phyloP scores from a whole-genome alignment of 2,888 invertebrate species.

The Fissipunctia ypsillon region DNA sequence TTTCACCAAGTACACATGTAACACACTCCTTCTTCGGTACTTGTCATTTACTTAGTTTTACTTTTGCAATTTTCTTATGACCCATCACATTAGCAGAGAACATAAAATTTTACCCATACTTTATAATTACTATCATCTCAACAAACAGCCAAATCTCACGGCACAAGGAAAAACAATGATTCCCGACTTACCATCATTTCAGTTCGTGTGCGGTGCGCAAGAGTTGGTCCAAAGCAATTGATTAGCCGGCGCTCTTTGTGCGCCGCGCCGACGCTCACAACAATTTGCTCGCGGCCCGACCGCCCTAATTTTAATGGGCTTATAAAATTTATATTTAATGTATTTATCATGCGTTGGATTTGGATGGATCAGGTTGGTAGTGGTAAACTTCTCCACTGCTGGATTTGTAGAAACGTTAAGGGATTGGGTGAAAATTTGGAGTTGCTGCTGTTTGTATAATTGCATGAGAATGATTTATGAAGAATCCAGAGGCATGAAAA shows the following conservation, averaged over 20 bases:
- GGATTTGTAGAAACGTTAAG: background rate
- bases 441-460: too few species aligned
- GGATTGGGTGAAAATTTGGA: background rate
- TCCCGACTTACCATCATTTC: slow-evolving; percentile 32
- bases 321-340: slow-evolving; percentile 90
- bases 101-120: background rate
- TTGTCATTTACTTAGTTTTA: background rate
- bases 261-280: slow-evolving; percentile 86
- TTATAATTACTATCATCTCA: too few species aligned
- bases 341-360: slow-evolving; percentile 86
- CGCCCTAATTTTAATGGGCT: slow-evolving; percentile 90
- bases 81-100: background rate
- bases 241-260: slow-evolving; percentile 88
- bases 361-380: slow-evolving; percentile 71
- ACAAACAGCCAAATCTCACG: background rate
- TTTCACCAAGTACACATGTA: background rate
- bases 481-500: background rate
- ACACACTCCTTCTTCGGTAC: background rate
- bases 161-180: slow-evolving; percentile 24
- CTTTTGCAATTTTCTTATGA: background rate
- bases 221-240: slow-evolving; percentile 84
- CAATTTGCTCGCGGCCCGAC: slow-evolving; percentile 89
- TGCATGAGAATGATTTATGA: background rate
- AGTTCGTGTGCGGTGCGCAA: slow-evolving; percentile 57
- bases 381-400: background rate